Conservation (phyloP, 1,140 invertebrate genomes). For the Oscheius sp. region DNA sequence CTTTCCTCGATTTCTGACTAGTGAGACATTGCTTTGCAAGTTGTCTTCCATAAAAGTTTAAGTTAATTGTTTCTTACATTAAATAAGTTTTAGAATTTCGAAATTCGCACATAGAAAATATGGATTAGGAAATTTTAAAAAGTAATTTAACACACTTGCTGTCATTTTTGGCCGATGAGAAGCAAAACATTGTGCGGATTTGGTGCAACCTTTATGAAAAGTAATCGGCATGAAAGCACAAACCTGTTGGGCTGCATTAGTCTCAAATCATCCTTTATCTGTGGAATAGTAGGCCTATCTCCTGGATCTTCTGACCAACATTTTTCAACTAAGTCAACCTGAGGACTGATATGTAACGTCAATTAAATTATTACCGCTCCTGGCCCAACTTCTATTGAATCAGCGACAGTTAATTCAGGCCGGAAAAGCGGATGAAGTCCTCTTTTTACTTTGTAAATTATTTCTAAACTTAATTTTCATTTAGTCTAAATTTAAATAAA, state of each 20-base stretch:
- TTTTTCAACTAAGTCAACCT: slow-evolving; percentile 4
- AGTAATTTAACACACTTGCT: no score
- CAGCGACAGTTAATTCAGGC: slow-evolving; percentile 7
- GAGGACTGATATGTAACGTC: background rate
- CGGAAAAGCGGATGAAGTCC: background rate
- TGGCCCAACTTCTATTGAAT: slow-evolving; percentile 10
- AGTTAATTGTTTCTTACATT: no score
- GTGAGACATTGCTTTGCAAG: no score
- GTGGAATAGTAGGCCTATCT: background rate
- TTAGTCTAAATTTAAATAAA: no score
- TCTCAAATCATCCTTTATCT: background rate
- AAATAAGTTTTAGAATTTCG: no score
- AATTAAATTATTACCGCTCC: background rate
- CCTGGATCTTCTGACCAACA: slow-evolving; percentile 16
- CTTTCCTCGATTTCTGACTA: no score
- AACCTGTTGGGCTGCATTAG: slow-evolving; percentile 4
- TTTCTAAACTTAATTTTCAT: background rate
- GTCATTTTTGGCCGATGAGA: no score
- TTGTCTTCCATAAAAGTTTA: no score
- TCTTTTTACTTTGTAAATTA: slow-evolving; percentile 14
- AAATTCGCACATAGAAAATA: no score
- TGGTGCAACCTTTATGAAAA: no score
- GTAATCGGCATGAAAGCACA: background rate
- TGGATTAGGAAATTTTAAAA: no score
- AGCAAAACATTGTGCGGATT: no score